phyloP scores from a whole-genome alignment of 2,113 vertebrate genomes.

The Sander lucioperca region DNA sequence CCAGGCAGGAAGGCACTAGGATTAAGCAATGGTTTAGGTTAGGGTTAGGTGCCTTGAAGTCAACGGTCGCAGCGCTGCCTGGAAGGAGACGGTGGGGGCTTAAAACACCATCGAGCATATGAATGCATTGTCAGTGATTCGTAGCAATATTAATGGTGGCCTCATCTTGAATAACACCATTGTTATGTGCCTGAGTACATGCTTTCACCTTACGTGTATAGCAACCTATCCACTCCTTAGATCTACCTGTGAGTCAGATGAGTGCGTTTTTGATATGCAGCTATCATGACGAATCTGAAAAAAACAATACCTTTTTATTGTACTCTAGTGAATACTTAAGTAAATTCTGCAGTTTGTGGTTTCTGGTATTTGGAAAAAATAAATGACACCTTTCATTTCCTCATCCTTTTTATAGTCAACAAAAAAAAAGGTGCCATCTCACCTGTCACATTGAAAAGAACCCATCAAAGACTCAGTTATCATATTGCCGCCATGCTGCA shows the following conservation, averaged over 20 bases:
- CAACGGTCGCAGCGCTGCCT: no score
- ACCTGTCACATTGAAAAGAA: background rate
- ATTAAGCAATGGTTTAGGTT: no score
- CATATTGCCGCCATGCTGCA: slow-evolving; percentile 35
- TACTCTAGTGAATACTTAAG: background rate
- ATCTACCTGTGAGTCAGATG: background rate
- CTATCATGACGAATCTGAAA: background rate
- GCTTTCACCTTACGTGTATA: background rate
- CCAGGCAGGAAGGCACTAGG: no score
- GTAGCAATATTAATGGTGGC: background rate
- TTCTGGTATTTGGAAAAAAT: background rate
- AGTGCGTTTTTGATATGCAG: background rate
- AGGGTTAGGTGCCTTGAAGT: no score
- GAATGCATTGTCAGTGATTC: background rate
- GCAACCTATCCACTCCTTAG: background rate
- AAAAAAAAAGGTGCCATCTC: slow-evolving; percentile 4
- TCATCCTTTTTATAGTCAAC: background rate
- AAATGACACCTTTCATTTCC: background rate
- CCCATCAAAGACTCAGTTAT: slow-evolving; percentile 14
- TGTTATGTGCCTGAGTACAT: background rate
- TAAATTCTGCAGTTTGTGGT: background rate
- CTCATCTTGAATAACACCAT: background rate
- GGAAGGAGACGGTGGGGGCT: no score
- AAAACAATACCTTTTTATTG: background rate
- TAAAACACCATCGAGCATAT: no score